Base-by-base conservation (phyloP, 92 coral and sea anemone genomes). In the Epizoanthus scotinus region DNA sequence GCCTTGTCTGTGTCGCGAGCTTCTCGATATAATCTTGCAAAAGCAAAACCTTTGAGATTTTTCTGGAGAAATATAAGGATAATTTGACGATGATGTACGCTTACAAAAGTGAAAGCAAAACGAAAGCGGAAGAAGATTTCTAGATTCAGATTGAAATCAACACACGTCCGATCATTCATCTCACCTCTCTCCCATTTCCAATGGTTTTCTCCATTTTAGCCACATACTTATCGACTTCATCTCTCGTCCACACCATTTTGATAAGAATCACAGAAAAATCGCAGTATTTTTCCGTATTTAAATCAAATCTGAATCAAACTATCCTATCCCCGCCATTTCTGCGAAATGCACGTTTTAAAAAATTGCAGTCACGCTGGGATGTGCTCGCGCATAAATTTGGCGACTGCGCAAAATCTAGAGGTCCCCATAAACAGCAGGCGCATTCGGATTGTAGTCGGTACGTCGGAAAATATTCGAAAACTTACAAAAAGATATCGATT, bases 201-300 rank as follows among this genome's bases (percentile, higher is more conserved):
- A 89, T 77, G 61, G 75, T 88, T 63, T 89, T 82, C 83, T 89
- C 90, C 12, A 93, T 79, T 77, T 93, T 88, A 24, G 85, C 74
- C 59, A 96, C 95, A 72, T 93, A 93, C 77, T 89, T 93, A 72
- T 96, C 98, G 31, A 96, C 96, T 67, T 96, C 97, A 12, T 90
- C 91, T 73, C 78, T 87, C 1, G 92, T 89, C 92, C 94, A 79
- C 56, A 88, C 98, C 99, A 96, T 96, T 26, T 25, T 75, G 56
- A 31, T 18, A 38, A 59, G 3, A 13, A 36, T 34, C 29, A 18
- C 19, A 59, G 13, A 19, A 21, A 59, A 59, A 58, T 31, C 9
- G 50, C 17, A 75, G 5, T 18, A 8, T 21, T 53, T 73, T 52
- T 10, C 21, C n/a, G 22, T 5, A 22, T 25, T 31, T 31, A 58